These are phyloP conservation scores for Aviceda subcristata DNA, from an alignment of 2,113 vertebrate genomes.

Conservation along the genomic window DNA sequence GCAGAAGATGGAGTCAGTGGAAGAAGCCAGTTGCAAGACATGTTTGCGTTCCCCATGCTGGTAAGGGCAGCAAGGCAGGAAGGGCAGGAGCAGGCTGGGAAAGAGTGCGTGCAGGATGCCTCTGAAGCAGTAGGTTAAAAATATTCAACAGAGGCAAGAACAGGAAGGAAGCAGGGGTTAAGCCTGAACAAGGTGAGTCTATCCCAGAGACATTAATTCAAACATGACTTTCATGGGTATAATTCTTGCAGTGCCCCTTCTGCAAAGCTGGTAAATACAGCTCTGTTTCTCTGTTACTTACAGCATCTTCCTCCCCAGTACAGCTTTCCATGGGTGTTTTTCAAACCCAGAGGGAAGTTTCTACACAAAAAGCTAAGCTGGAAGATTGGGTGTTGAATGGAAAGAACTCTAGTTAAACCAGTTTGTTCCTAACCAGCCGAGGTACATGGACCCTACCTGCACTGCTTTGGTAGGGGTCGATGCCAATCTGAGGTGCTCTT, in stretches of 20 bases:
- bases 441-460: background rate
- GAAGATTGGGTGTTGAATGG: background rate
- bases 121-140: slow-evolving; percentile 21
- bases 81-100: background rate
- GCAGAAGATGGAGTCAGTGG: background rate
- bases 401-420: background rate
- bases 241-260: background rate
- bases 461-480: background rate
- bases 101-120: background rate
- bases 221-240: background rate
- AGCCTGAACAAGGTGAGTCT: background rate
- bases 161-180: slow-evolving; percentile 68
- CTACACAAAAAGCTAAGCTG: background rate
- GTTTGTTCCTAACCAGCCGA: background rate
- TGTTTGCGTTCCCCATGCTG: background rate
- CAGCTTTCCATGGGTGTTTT: background rate
- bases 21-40: background rate
- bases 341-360: background rate
- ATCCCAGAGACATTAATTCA: background rate
- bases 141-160: slow-evolving; percentile 49
- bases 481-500: background rate
- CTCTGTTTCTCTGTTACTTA: background rate
- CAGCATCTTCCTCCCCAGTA: background rate
- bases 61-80: background rate
- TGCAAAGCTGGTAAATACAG: background rate